Conservation (phyloP, 2,113 vertebrate genomes). For the Mustela nigripes region DNA sequence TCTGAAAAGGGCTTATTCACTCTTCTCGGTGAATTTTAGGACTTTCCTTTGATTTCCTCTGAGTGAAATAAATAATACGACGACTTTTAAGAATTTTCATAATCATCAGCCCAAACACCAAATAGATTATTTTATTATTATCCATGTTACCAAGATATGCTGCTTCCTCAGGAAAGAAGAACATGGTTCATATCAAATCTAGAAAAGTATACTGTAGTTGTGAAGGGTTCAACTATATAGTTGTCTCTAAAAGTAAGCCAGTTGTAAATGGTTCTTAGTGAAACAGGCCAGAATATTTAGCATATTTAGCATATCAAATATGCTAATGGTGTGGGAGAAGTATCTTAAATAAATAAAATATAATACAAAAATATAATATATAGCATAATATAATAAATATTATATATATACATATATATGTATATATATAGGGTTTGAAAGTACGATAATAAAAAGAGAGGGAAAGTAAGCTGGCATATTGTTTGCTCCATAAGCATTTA, state of each 20-base stretch:
- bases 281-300: not conserved
- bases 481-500: not conserved
- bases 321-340: not conserved
- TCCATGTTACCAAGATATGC: not conserved
- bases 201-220: not conserved
- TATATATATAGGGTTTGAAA: not conserved
- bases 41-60: not conserved
- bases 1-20: not conserved
- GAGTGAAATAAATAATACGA: not conserved
- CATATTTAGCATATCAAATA: constrained; percentile 11
- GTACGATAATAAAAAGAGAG: not conserved
- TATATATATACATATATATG: not conserved
- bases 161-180: not conserved
- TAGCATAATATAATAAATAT: not conserved
- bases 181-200: not conserved
- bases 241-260: not conserved
- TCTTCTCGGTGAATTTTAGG: not conserved
- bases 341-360: not conserved
- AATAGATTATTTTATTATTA: constrained; percentile 5
- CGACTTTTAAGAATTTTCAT: not conserved
- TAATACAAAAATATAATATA: not conserved
- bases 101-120: not conserved
- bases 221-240: not conserved
- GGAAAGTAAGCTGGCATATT: not conserved
- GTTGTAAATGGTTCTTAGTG: not conserved